Evolutionary conservation across 2,888 invertebrate species (phyloP), one percentile per base, ranked within the genome.

Genomic region (Polydrusus pterygomalis): DNA sequence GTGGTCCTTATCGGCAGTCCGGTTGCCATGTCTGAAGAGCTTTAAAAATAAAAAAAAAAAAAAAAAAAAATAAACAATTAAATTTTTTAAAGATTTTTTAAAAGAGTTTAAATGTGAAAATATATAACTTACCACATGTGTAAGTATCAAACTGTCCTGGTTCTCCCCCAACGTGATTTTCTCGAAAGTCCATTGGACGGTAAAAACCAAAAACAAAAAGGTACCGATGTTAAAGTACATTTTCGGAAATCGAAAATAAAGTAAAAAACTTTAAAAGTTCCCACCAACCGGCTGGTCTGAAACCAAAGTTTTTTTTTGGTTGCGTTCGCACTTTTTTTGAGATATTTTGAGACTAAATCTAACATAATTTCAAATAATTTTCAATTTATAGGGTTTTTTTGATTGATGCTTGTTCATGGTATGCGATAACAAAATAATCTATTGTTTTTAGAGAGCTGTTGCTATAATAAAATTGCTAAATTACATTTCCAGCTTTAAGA

Each of bases 1-100:
- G 45, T 78, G 75, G 17, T 64, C 73, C 40, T 71, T 74, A 43
- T 80, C 78, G 7, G 79, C 76, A 2, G 82, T 81, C 70, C 81
- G 71, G 54, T 82, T 80, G 6, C 81, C 82, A 72, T 82, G 82
- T 43, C 82, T 69, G 49, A 81, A 82, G 43, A 82, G 18, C 82
- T 81, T 18, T 15, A 75, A 78, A 74, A 62, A 74, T 68, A 72
- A 2, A 13, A 13, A 18, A 49, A 34, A 7, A 18, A 9, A n/a
- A n/a, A 43, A n/a, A n/a, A n/a, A n/a, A n/a, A n/a, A n/a, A n/a
- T n/a, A n/a, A n/a, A n/a, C n/a, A n/a, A n/a, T n/a, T n/a, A n/a
- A n/a, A n/a, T 25, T 25, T 25, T 25, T 25, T 25, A 25, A 3
- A 25, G 25, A 25, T 5, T 1, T 25, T 25, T 25, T 25, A 25